Evolutionary conservation across 2,888 invertebrate genomes (phyloP).

Genomic region (Geophilus truncorum): DNA sequence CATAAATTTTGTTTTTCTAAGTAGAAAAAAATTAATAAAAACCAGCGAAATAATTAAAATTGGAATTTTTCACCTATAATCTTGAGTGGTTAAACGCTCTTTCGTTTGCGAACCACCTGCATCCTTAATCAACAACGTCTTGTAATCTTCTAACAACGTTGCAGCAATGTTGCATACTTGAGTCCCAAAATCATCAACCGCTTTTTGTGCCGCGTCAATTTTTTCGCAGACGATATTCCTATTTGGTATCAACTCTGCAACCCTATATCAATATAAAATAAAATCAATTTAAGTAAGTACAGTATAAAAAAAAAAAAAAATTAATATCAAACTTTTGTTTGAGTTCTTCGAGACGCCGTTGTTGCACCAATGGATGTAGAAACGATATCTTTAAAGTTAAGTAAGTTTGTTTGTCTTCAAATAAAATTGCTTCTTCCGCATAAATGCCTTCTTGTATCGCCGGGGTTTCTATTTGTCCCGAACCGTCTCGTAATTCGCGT

Average conservation of each 20-base stretch:
- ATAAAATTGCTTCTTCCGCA: neutral
- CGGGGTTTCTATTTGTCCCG: neutral
- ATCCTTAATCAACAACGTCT: neutral
- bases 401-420: neutral
- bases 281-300: neutral
- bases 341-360: neutral
- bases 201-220: neutral
- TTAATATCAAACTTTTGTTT: neutral
- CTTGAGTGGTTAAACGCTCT: neutral
- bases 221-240: neutral
- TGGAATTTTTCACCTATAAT: neutral
- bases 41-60: neutral
- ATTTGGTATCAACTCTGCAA: neutral
- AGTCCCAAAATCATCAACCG: conserved; percentile 24
- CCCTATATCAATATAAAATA: neutral
- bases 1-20: conserved; percentile 22
- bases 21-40: neutral
- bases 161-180: conserved; percentile 10
- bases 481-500: neutral
- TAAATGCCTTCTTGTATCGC: neutral
- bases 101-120: neutral
- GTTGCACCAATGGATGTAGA: neutral
- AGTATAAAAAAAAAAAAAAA: too few species aligned
- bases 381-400: neutral
- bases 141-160: conserved; percentile 1